Evolutionary conservation across 2,888 invertebrate genomes (phyloP), one percentile per base, ranked within the genome.

Genomic region (Apamea anceps): DNA sequence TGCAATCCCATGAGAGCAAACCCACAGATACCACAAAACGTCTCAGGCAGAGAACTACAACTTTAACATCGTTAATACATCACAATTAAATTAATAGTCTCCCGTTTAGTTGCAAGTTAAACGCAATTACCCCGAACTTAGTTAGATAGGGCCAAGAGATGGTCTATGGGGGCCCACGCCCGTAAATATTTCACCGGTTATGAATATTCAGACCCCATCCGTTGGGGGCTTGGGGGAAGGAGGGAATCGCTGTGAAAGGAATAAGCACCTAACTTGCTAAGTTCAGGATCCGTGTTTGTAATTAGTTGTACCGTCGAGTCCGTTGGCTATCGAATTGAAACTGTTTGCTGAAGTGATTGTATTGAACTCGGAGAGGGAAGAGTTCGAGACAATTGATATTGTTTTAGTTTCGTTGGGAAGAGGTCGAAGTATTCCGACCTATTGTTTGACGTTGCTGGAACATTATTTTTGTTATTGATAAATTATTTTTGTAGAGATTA

Each of bases 91-190:
- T 89, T 90, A 90, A 92, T 91, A 88, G 90, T 87, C 89, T 90
- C 87, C 89, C 90, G 89, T 91, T 91, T 92, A 90, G 89, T 89
- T 89, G 83, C 86, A 83, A 92, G 89, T 91, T 89, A 81, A 89
- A 90, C 86, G 90, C 90, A 92, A 93, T 93, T 93, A 93, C 86
- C 84, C 82, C 79, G 81, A 90, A 90, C 88, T 91, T 88, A 76
- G 88, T 85, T 86, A 78, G 81, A 86, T 85, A 85, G 80, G 77
- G 82, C 79, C 78, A 83, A 77, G 81, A 81, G 86, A 77, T 82
- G 80, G 88, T 81, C 85, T 84, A 83, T 66, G 80, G 87, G 84
- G 87, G 84, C 72, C 85, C 57, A 60, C 70, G 84, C 75, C 85
- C 82, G 87, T 90, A 90, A 91, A 90, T 91, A 90, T 91, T 89